Base-by-base conservation (phyloP, 2,797 vertebrate species). In the Poecilia gillii region DNA sequence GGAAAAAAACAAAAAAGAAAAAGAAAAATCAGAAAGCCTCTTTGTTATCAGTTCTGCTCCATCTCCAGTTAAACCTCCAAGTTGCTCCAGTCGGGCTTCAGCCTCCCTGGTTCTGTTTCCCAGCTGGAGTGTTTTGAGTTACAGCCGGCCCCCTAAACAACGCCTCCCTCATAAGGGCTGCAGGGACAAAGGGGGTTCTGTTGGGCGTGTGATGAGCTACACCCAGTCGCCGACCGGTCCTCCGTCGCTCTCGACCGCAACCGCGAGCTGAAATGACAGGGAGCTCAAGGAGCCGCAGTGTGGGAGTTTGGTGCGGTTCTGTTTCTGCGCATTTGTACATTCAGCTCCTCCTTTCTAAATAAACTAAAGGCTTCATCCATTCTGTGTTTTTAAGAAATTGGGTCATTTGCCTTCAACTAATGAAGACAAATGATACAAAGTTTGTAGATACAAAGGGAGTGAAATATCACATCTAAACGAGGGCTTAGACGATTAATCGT, bases 181-280 rank as follows among this genome's bases (percentile, higher is more conserved):
- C 66, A 5, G 3, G 84, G 82, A 95, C 94, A 95, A 95, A 94
- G 92, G 78, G 73, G 46, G 79, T 85, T 87, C 87, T 94, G 92
- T 94, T 75, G 87, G 79, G 80, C 84, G 81, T 82, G 82, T 71
- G 89, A 85, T 81, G 89, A 82, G 84, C 79, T 88, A 87, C 86
- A 77, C 87, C 88, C 87, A 45, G 49, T 77, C 74, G 20, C 79
- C 33, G 81, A 82, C 51, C 46, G 75, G 79, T 77, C 57, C 72
- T 57, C 82, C 75, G 73, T 83, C 78, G 33, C 39, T 6, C 62
- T 31, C 49, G 23, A 68, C 75, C 80, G 36, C 72, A 78, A 83
- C 76, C 76, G 72, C 84, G 79, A 68, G 81, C 78, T 73, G 39
- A 82, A 86, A 89, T 88, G 85, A 88, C 85, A 89, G 89, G 75